Percentiles rank a stretch among this genome's conserved stretches.
Conservation (phyloP, 2,113 vertebrate species). For the Salvelinus fontinalis region DNA sequence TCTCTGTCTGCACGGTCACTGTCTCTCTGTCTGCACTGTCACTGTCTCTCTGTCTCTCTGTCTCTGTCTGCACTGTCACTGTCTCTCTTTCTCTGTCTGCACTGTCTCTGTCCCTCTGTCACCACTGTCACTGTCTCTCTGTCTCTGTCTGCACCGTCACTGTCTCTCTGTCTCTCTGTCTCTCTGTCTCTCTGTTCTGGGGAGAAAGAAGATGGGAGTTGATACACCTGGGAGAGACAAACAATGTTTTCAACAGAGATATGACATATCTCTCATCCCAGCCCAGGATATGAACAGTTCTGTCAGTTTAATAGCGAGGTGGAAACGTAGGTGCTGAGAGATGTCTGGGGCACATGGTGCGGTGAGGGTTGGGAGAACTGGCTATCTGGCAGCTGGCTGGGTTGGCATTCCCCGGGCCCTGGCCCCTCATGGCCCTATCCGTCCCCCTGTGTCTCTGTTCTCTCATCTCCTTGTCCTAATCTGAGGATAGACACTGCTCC, state of each 20-base stretch:
- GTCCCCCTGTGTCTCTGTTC: constrained; percentile 24
- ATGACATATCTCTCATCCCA: constrained; percentile 90
- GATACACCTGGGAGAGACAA: constrained; percentile 91
- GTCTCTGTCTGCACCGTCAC: too few relatives aligned
- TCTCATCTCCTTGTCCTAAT: neutral
- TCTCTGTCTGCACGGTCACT: too few relatives aligned
- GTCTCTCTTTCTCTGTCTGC: constrained; percentile 56
- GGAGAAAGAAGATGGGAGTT: constrained; percentile 65
- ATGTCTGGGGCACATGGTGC: constrained; percentile 79
- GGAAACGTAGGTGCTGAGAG: constrained; percentile 88
- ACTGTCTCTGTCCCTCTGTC: too few relatives aligned
- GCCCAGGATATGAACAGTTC: constrained; percentile 88
- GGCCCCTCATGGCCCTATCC: constrained; percentile 10
- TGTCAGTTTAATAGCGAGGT: constrained; percentile 85
- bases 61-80: too few relatives aligned
- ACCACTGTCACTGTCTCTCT: neutral
- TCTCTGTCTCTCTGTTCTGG: constrained; percentile 22
- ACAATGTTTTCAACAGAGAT: constrained; percentile 84
- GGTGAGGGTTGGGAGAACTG: too few relatives aligned
- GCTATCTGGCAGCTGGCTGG: constrained; percentile 79
- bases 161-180: too few relatives aligned
- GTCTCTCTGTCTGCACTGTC: too few relatives aligned
- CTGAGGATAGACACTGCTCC: constrained; percentile 47
- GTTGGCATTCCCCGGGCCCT: constrained; percentile 56
- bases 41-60: too few relatives aligned